A percentile compares a stretch with the other conserved stretches of the same genome.
These are phyloP conservation scores for Agrilus planipennis DNA, from an alignment of 1,140 invertebrate genomes.

Conservation along the genomic window DNA sequence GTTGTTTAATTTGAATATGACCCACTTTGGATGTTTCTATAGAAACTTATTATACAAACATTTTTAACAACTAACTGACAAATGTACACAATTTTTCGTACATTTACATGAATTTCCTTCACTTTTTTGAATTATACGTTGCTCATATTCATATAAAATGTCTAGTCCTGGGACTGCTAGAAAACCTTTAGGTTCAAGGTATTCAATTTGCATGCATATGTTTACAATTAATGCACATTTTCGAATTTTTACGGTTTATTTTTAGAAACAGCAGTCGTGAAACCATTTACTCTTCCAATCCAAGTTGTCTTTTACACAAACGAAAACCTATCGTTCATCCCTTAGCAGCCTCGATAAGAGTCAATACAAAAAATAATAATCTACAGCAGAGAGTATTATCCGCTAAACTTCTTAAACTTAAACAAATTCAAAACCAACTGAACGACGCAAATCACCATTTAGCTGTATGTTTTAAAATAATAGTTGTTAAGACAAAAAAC, in stretches of 20 bases:
- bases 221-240: too few species aligned
- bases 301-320: constrained; percentile 29
- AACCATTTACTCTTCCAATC: constrained; percentile 29
- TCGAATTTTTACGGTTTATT: constrained; percentile 11
- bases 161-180: too few species aligned
- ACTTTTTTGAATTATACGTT: too few species aligned
- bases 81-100: too few species aligned
- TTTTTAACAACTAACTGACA: too few species aligned
- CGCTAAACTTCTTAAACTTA: constrained; percentile 59
- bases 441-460: constrained; percentile 66
- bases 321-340: constrained; percentile 27
- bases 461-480: constrained; percentile 40
- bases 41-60: too few species aligned
- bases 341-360: constrained; percentile 16
- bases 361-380: constrained; percentile 14
- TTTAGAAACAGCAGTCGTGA: constrained; percentile 27
- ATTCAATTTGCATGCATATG: too few species aligned
- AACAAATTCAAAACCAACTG: constrained; percentile 65
- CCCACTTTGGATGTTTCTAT: too few species aligned
- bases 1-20: too few species aligned
- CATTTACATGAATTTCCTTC: too few species aligned
- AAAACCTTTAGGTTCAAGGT: too few species aligned
- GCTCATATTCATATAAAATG: too few species aligned
- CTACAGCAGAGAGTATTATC: constrained; percentile 60
- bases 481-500: not conserved